Evolutionary conservation across 1,140 invertebrate genomes (phyloP).

Genomic region (Ceratina calcarata): DNA sequence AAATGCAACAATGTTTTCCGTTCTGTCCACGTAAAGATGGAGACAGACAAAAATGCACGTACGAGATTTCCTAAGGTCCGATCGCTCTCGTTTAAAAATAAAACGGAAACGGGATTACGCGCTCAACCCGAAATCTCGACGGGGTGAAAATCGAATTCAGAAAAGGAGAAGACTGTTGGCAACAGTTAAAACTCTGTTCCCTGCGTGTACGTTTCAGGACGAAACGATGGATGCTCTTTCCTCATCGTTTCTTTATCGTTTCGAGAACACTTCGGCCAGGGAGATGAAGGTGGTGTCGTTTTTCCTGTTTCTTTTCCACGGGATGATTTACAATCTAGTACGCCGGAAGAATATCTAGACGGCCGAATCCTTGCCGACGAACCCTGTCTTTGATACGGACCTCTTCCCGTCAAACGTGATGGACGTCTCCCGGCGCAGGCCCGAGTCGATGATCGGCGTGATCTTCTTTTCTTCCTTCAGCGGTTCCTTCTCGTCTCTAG

Average conservation of each 20-base stretch:
- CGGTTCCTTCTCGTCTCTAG: slow-evolving; percentile 91
- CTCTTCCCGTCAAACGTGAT: slow-evolving; percentile 90
- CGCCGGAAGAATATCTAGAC: slow-evolving; percentile 85
- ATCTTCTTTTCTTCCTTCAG: slow-evolving; percentile 84
- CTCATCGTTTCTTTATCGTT: slow-evolving; percentile 39
- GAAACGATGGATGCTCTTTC: background rate
- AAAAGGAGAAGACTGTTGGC: background rate
- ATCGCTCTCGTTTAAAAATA: slow-evolving; percentile 5
- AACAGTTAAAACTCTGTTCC: slow-evolving; percentile 15
- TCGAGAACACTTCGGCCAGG: slow-evolving; percentile 59
- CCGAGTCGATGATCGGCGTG: slow-evolving; percentile 83
- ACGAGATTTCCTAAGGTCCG: background rate
- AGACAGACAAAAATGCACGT: slow-evolving; percentile 9
- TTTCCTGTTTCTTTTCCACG: slow-evolving; percentile 20
- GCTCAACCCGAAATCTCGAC: too few relatives aligned
- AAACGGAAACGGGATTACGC: too few relatives aligned
- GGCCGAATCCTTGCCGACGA: slow-evolving; percentile 91
- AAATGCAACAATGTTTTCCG: background rate
- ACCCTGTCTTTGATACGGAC: slow-evolving; percentile 89
- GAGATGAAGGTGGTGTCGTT: slow-evolving; percentile 12
- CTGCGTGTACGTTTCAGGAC: background rate
- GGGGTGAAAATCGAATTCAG: background rate
- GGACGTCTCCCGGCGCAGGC: slow-evolving; percentile 87
- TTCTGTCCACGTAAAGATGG: slow-evolving; percentile 23
- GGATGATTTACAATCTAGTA: slow-evolving; percentile 80